phyloP scores from a whole-genome alignment of 1,140 invertebrate genomes.

The Halictus rubicundus region DNA sequence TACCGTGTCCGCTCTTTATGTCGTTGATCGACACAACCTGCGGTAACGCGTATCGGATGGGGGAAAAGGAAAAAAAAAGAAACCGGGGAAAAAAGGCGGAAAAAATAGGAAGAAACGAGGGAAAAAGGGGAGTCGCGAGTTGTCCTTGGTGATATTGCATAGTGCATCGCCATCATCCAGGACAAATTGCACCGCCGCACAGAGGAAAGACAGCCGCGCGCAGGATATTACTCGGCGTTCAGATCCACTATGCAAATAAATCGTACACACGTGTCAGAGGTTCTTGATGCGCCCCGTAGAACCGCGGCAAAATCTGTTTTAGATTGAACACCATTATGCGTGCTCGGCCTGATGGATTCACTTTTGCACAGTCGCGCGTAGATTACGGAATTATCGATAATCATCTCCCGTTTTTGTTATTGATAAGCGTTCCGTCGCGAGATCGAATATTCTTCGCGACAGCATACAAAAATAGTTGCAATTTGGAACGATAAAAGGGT shows the following conservation, averaged over 20 bases:
- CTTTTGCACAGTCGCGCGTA: not conserved
- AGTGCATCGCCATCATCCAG: conserved; percentile 47
- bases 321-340: conserved; percentile 3
- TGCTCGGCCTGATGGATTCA: not conserved
- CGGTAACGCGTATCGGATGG: conserved; percentile 8
- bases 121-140: conserved; percentile 29
- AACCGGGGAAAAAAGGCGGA: not conserved
- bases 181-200: conserved; percentile 54
- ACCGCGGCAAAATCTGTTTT: conserved; percentile 17
- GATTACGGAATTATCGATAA: not conserved
- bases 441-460: too few relatives aligned
- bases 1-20: conserved; percentile 18
- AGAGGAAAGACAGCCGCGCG: conserved; percentile 37
- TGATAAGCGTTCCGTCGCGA: too few relatives aligned
- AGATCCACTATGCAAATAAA: conserved; percentile 43
- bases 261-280: conserved; percentile 23
- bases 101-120: not conserved
- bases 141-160: conserved; percentile 55
- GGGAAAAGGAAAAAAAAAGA: not conserved
- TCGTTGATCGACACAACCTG: conserved; percentile 10
- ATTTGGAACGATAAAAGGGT: too few relatives aligned
- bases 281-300: conserved; percentile 4
- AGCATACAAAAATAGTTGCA: too few relatives aligned
- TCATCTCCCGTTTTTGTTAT: too few relatives aligned
- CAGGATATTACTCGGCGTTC: conserved; percentile 47